Conservation (phyloP, 2,113 vertebrate genomes). For the Coptodon bakossiorum region DNA sequence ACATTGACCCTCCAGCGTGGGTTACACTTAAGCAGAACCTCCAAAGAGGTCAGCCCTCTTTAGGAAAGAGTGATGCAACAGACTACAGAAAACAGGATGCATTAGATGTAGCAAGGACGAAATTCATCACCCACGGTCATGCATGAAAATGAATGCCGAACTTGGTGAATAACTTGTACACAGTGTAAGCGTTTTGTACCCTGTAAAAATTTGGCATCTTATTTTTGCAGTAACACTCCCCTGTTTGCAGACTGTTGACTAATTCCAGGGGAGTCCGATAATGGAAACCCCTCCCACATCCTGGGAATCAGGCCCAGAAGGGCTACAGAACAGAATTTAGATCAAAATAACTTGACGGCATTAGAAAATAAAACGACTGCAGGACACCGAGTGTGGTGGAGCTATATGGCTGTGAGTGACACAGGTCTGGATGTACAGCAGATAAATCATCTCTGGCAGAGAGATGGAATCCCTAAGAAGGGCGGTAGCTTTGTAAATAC, state of each 20-base stretch:
- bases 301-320: slow-evolving; percentile 21
- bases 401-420: background rate
- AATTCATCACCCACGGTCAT: background rate
- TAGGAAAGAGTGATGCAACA: slow-evolving; percentile 1
- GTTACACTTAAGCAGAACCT: slow-evolving; percentile 3
- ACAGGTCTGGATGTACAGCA: background rate
- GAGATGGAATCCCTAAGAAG: background rate
- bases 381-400: background rate
- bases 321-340: background rate
- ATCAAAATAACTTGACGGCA: background rate
- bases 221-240: background rate
- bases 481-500: background rate
- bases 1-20: background rate
- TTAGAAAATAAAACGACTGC: background rate
- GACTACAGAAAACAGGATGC: background rate
- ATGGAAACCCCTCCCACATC: slow-evolving; percentile 37
- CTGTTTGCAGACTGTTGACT: slow-evolving; percentile 1
- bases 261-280: slow-evolving; percentile 8
- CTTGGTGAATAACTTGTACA: background rate
- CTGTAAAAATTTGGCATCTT: background rate
- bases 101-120: background rate
- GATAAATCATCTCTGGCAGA: background rate
- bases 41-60: background rate
- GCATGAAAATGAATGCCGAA: background rate
- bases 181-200: background rate